A percentile compares a stretch with the other conserved stretches of the same genome.
These are phyloP conservation scores for Hipparchia semele DNA, from an alignment of 2,888 invertebrate species.

Conservation along the genomic window DNA sequence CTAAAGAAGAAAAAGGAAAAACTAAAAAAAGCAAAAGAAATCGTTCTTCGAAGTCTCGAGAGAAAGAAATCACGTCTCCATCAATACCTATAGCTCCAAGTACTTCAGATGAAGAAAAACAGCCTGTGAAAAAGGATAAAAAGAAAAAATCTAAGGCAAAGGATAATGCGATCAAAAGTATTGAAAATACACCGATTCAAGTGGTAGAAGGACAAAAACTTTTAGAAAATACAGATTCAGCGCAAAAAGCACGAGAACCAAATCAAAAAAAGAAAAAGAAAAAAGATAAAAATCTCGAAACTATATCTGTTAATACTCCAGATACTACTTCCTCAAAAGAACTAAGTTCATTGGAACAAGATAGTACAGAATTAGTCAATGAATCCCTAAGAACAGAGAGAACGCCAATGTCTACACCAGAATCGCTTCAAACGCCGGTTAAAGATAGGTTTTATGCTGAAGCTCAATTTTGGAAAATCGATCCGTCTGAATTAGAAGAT, in stretches of 20 bases:
- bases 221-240: slow-evolving; percentile 38
- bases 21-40: slow-evolving; percentile 57
- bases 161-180: slow-evolving; percentile 48
- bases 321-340: slow-evolving; percentile 46
- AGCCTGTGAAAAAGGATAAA: slow-evolving; percentile 62
- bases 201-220: slow-evolving; percentile 35
- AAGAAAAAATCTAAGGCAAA: slow-evolving; percentile 58
- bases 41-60: slow-evolving; percentile 68
- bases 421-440: slow-evolving; percentile 68
- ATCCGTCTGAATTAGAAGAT: slow-evolving; percentile 56
- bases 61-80: slow-evolving; percentile 63
- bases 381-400: slow-evolving; percentile 43
- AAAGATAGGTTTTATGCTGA: slow-evolving; percentile 74
- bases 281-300: slow-evolving; percentile 55
- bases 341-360: slow-evolving; percentile 48
- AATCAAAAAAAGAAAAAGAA: slow-evolving; percentile 67
- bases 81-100: slow-evolving; percentile 44
- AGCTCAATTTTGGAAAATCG: slow-evolving; percentile 74
- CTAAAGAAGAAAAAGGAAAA: slow-evolving; percentile 51
- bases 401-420: slow-evolving; percentile 65
- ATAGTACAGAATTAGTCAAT: slow-evolving; percentile 24
- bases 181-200: slow-evolving; percentile 35
- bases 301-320: slow-evolving; percentile 37
- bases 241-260: slow-evolving; percentile 31
- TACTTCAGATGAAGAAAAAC: slow-evolving; percentile 60